Conservation (phyloP, 2,113 vertebrate species). For the Brachypteracias leptosomus region DNA sequence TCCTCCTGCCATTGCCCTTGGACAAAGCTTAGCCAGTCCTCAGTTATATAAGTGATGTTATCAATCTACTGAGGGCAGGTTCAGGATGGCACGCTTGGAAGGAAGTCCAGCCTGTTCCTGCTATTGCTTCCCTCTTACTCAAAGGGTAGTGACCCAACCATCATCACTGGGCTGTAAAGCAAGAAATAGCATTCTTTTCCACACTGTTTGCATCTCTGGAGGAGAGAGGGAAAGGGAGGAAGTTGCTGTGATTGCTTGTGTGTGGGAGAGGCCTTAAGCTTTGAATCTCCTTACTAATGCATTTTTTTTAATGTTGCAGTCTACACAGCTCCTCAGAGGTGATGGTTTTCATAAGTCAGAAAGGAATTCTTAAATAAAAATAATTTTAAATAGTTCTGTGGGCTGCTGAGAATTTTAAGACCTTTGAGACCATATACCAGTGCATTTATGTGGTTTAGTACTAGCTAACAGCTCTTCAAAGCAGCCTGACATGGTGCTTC, state of each 20-base stretch:
- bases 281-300: background rate
- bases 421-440: background rate
- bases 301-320: background rate
- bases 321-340: background rate
- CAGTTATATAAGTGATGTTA: accelerated
- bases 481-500: background rate
- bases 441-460: accelerated
- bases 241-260: background rate
- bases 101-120: background rate
- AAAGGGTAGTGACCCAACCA: accelerated
- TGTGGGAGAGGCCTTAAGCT: background rate
- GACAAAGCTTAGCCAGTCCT: background rate
- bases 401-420: background rate
- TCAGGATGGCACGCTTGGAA: background rate
- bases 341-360: background rate
- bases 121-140: background rate
- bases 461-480: background rate
- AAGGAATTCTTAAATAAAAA: background rate
- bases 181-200: background rate
- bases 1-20: background rate
- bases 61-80: background rate
- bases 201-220: background rate
- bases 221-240: background rate
- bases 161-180: background rate
- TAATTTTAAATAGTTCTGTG: background rate